A percentile compares a stretch with the other conserved stretches of the same genome.
These are phyloP conservation scores for Nasua narica DNA, from an alignment of 2,797 vertebrate species.

Conservation along the genomic window DNA sequence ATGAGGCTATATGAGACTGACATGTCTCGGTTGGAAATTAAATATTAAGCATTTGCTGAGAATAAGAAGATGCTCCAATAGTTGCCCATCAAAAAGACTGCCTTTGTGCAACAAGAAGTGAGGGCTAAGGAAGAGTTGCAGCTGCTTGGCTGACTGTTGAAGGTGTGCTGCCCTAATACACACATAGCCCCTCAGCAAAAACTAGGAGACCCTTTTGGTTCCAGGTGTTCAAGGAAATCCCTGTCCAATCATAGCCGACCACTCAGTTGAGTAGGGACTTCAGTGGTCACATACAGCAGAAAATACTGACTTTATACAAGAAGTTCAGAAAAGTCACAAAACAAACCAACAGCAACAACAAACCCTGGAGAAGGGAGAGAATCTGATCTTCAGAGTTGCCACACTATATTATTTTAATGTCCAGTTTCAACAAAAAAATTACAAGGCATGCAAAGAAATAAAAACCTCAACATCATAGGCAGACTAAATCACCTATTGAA, in stretches of 20 bases:
- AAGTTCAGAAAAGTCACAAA: background rate
- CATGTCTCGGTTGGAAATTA: background rate
- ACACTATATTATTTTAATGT: background rate
- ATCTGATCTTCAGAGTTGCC: background rate
- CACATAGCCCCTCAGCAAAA: background rate
- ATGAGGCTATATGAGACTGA: background rate
- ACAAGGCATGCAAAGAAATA: background rate
- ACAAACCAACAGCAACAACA: background rate
- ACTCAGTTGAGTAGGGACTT: background rate
- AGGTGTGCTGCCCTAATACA: background rate
- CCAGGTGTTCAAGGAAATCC: background rate
- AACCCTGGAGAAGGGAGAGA: background rate
- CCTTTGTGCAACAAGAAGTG: background rate
- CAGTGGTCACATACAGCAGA: background rate
- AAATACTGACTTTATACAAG: background rate
- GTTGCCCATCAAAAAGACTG: background rate
- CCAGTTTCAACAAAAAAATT: background rate
- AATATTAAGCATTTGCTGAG: background rate
- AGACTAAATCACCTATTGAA: background rate
- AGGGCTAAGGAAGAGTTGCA: background rate
- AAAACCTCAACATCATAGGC: background rate
- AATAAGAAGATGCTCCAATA: background rate
- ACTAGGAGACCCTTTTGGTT: background rate
- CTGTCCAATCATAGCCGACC: background rate
- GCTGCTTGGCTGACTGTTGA: background rate